Percentiles rank a stretch among this genome's conserved stretches.
Evolutionary conservation across 2,888 invertebrate genomes (phyloP).

Genomic region (Drosophila diplacantha): DNA sequence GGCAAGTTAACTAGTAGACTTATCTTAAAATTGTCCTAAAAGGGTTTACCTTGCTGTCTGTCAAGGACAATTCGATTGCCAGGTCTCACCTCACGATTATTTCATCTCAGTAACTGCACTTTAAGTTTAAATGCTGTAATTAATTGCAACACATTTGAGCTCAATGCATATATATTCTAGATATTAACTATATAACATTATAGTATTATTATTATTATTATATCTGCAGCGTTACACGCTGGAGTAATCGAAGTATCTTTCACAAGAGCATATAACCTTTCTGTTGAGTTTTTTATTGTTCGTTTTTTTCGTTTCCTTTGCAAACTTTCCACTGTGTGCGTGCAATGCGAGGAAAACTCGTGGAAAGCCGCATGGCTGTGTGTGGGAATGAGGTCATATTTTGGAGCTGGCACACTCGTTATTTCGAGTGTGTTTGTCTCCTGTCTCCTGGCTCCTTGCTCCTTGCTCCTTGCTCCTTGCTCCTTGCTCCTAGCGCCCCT

Average conservation of each 20-base stretch:
- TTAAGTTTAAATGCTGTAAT: no score
- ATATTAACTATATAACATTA: neutral
- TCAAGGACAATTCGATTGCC: no score
- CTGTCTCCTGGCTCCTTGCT: conserved; percentile 2
- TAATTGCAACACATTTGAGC: no score
- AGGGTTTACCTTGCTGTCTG: neutral
- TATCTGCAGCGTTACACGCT: neutral
- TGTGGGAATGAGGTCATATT: conserved; percentile 67
- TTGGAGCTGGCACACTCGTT: conserved; percentile 57
- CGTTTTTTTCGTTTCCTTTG: conserved; percentile 5
- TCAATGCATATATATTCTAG: neutral
- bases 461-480: neutral
- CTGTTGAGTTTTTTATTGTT: neutral
- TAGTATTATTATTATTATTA: neutral
- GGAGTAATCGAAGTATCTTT: no score
- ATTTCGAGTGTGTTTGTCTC: conserved; percentile 42
- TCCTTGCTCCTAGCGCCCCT: neutral
- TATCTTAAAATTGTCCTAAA: neutral
- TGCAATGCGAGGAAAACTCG: conserved; percentile 48
- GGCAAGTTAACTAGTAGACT: neutral
- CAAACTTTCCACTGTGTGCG: conserved; percentile 52
- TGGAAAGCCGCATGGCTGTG: conserved; percentile 22
- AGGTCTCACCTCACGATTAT: no score
- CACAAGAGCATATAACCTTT: conserved; percentile 2
- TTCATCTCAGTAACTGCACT: no score